phyloP scores from a whole-genome alignment of 2,113 vertebrate genomes.

The Labeo rohita region DNA sequence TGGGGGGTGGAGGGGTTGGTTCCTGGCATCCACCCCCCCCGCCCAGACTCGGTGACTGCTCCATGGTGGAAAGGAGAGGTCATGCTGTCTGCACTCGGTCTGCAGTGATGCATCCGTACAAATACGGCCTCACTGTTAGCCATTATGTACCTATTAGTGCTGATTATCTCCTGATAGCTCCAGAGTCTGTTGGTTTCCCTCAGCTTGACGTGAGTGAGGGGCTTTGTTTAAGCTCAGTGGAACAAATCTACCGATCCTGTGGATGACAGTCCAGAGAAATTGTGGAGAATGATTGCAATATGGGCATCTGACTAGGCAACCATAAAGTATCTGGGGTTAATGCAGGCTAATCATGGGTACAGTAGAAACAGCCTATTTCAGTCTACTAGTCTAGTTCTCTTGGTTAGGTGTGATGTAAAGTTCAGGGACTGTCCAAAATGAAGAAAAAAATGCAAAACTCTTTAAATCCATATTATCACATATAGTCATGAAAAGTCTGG shows the following conservation, averaged over 20 bases:
- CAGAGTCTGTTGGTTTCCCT: constrained; percentile 94
- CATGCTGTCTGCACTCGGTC: constrained; percentile 85
- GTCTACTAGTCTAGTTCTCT: background rate
- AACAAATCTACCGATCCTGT: constrained; percentile 73
- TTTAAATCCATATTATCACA: background rate
- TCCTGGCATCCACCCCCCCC: constrained; percentile 64
- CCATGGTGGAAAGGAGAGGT: constrained; percentile 79
- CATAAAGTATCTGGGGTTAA: no score
- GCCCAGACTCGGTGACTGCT: constrained; percentile 59
- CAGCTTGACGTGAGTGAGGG: constrained; percentile 89
- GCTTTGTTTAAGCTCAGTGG: constrained; percentile 93
- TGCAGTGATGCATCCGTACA: constrained; percentile 86
- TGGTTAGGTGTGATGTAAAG: background rate
- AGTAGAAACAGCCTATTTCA: background rate
- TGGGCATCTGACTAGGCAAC: background rate
- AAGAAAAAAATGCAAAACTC: background rate
- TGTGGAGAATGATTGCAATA: background rate
- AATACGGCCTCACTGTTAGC: constrained; percentile 88
- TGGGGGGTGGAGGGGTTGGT: constrained; percentile 53
- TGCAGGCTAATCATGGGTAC: background rate
- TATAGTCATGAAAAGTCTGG: background rate
- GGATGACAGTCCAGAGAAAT: constrained; percentile 20
- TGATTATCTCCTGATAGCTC: constrained; percentile 95
- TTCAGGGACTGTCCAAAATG: background rate
- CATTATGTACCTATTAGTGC: constrained; percentile 98